phyloP scores from a whole-genome alignment of 2,797 vertebrate species.

The Halcyon smyrnensis region DNA sequence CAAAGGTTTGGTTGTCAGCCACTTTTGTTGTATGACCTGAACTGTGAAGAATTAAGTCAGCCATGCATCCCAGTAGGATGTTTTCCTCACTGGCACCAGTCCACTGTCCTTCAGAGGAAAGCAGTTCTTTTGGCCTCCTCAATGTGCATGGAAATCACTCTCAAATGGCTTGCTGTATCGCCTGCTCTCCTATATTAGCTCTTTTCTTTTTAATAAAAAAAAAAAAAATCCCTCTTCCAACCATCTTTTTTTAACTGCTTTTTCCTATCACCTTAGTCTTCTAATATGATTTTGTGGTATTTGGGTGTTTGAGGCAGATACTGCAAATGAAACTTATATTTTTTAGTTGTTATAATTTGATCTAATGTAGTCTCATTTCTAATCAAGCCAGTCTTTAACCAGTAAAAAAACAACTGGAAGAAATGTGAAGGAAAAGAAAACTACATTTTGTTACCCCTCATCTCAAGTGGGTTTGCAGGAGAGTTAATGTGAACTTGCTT shows the following conservation, averaged over 20 bases:
- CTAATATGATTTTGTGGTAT: neutral
- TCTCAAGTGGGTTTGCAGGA: neutral
- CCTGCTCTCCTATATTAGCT: neutral
- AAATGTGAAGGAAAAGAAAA: neutral
- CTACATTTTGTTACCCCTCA: neutral
- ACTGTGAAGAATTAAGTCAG: neutral
- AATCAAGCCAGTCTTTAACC: neutral
- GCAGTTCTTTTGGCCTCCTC: neutral
- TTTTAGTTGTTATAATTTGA: neutral
- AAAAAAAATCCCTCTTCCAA: neutral
- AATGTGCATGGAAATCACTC: neutral
- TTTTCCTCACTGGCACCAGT: neutral
- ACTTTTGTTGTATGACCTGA: neutral
- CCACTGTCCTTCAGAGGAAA: neutral
- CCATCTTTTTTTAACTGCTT: neutral
- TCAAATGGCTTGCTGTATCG: neutral
- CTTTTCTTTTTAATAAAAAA: neutral
- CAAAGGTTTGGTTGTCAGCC: neutral
- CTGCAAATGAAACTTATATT: neutral
- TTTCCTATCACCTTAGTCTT: neutral
- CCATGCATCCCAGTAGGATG: neutral
- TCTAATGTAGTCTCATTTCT: neutral
- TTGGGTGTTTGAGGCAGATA: neutral
- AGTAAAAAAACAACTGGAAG: neutral
- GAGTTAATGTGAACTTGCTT: neutral